Base-by-base conservation (phyloP, 2,113 vertebrate genomes). In the Climacteris rufus region DNA sequence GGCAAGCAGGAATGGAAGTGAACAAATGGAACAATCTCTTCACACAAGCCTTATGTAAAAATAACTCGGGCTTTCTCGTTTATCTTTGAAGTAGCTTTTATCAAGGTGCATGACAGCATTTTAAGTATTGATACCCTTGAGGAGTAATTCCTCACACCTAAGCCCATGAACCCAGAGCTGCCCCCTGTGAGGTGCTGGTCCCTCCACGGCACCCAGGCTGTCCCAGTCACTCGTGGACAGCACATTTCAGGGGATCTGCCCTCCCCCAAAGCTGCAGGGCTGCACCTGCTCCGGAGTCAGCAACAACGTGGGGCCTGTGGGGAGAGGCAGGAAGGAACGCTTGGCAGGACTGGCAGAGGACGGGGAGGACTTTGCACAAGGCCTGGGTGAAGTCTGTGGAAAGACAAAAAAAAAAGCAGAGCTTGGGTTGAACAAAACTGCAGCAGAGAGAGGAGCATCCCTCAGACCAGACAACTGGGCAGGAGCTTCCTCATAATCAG, bases 211-310 rank as follows among this genome's bases (percentile, higher is more conserved):
- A 42, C 12, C 23, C 40, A 60, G 6, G 39, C 5, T 47, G 35
- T 47, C 17, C 7, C 3, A 68, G 49, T 21, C 37, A 69, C 13
- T 22, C 10, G 5, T 5, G 6, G 39, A 13, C 7, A 45, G 22
- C 8, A 31, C 33, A 19, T 31, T 74, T 28, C 50, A 42, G 53
- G 30, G 1, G 20, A 72, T 7, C 70, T 5, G 3, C 27, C 24
- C 76, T 35, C 20, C 79, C 53, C 44, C 23, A 50, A 65, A 49
- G 24, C 45, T 27, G 28, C 1, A 39, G 33, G 15, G 63, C 28
- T 14, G 90, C 96, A 98, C 98, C 98, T 98, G 98, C 87, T 98
- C 98, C 2, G 97, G 84, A 47, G 97, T 97, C 95, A 98, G 9
- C 9, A 93, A 15, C 30, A 98, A 72, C 0, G 93, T 96, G 3